Base-by-base conservation (phyloP, 2,797 vertebrate genomes). In the Spinus olivaceus region DNA sequence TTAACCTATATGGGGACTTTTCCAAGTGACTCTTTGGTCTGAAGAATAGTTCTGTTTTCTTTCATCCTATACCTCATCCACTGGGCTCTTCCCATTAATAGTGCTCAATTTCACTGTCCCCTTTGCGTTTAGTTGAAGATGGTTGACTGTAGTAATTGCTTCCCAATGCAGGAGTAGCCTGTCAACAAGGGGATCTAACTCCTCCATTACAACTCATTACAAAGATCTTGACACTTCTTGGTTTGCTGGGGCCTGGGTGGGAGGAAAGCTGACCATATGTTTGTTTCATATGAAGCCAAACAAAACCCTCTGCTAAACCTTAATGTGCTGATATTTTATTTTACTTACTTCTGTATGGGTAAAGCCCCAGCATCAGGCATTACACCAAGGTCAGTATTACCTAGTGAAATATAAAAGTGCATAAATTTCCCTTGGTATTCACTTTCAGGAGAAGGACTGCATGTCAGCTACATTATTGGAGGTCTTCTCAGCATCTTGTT, bases 401-500 rank as follows among this genome's bases (percentile, higher is more conserved):
- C 46, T 35, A 41, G 9, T 77, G 30, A 44, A 65, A 88, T 39
- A 78, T 56, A 44, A 69, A 28, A 73, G 20, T 82, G 54, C 49
- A 71, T 69, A 80, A 79, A 54, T 81, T 69, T 47, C 10, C 7
- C 9, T 91, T 93, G 25, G 25, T 89, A 6, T 91, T 95, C 60
- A 46, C 65, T 95, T 96, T 84, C 88, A 99, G 99, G 99, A 66
- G 99, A 99, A 97, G 98, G 99, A 61, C 98, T 99, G 81, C 99
- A 99, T 2, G 97, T 99, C 97, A 99, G 99, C 96, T 99, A 99
- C 14, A 98, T 99, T 95, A 98, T 99, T 25, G 99, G 99, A 63
- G 98, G 99, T 77, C 98, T 99, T 83, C 98, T 99, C 83, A 99
- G 99, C 65, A 96, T 99, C 85, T 97, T 99, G 94, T 98, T 99